A percentile compares a stretch with the other conserved stretches of the same genome.
phyloP scores from a whole-genome alignment of 2,797 vertebrate species.

The Hydrophis major region DNA sequence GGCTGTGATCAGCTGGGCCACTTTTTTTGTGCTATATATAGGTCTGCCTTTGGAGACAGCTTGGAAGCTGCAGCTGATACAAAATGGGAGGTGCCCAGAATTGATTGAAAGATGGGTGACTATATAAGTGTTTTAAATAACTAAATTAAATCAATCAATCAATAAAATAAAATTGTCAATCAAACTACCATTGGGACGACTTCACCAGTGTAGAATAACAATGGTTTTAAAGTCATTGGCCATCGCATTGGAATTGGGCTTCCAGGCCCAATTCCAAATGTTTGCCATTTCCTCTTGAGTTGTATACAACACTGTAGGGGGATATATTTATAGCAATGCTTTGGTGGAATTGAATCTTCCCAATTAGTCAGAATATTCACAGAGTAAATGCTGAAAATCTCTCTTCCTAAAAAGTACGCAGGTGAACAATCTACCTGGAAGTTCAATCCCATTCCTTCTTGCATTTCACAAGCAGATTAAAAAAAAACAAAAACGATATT shows the following conservation, averaged over 20 bases:
- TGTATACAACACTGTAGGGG: neutral
- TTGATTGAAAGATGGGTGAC: neutral
- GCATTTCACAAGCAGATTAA: neutral
- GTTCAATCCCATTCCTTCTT: neutral
- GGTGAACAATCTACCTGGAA: neutral
- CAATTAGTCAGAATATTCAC: neutral
- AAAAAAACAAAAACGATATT: neutral
- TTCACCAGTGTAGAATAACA: neutral
- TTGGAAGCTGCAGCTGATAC: neutral
- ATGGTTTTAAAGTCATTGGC: neutral
- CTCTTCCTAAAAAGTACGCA: neutral
- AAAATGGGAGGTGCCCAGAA: neutral
- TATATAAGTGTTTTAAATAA: neutral
- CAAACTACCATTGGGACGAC: neutral
- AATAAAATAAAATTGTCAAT: neutral
- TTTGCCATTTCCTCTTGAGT: neutral
- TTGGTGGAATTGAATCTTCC: neutral
- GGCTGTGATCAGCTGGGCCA: neutral
- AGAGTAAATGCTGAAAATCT: neutral
- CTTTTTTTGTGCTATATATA: neutral
- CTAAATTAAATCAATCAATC: neutral
- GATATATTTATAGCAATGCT: neutral
- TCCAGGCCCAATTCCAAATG: neutral
- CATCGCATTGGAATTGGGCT: neutral
- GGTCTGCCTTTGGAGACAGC: neutral